A percentile compares a stretch with the other conserved stretches of the same genome.
Conservation (phyloP, 2,888 invertebrate species). For the Phymatocera aterrima region DNA sequence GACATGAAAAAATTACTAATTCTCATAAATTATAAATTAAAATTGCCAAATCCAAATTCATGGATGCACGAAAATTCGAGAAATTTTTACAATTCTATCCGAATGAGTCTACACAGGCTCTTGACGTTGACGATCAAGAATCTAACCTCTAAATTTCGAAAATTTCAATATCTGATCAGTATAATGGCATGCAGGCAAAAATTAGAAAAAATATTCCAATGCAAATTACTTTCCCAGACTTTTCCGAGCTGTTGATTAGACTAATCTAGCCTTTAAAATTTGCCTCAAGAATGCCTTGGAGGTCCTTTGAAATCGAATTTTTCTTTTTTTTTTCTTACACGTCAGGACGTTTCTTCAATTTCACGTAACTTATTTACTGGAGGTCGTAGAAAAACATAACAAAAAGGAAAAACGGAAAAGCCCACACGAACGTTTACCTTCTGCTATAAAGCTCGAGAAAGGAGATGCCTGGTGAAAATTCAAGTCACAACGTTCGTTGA, state of each 20-base stretch:
- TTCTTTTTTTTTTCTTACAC: conserved; percentile 1
- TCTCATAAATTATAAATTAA: no score
- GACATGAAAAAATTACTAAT: no score
- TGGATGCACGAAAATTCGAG: neutral
- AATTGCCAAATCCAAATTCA: no score
- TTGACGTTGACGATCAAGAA: neutral
- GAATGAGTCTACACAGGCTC: neutral
- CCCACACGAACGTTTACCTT: no score
- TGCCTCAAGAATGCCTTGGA: neutral
- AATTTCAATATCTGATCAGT: no score
- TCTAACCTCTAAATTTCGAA: neutral
- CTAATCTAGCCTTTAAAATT: no score
- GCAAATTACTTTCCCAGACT: neutral
- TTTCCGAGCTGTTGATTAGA: no score
- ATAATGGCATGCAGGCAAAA: neutral
- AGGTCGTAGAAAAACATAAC: neutral
- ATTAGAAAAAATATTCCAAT: neutral
- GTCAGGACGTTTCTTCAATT: conserved; percentile 2
- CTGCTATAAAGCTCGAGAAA: neutral
- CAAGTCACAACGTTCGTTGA: no score
- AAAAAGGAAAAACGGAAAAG: no score
- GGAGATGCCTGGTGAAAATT: neutral
- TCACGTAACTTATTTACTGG: neutral
- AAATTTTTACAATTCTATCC: neutral
- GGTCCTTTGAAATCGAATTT: conserved; percentile 6